Evolutionary conservation across 2,888 invertebrate species (phyloP), one percentile per base, ranked within the genome.

Genomic region (Drosophila anomelani): DNA sequence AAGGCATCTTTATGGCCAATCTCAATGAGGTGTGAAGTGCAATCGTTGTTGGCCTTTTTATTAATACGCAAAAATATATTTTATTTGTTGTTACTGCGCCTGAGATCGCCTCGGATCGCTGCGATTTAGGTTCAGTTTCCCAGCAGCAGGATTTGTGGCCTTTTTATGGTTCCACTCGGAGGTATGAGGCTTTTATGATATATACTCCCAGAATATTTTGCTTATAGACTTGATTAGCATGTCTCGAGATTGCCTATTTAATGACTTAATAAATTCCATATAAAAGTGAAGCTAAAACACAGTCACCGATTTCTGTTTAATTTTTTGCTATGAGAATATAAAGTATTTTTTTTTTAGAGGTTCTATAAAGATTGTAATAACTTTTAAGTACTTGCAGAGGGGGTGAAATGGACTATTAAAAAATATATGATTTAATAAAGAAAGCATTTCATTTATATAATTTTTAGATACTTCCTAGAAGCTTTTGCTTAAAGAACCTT

Each of bases 21-120:
- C 91, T 89, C 91, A 90, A 90, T 91, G 91, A 90, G 90, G 90
- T 90, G 90, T 90, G 90, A 90, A 91, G 88, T 89, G 90, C 90
- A 90, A 88, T 89, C 90, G 89, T 83, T 88, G 68, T 75, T 76
- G 82, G 61, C 60, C 68, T 80, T 85, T 88, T 87, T 87, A 90
- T 85, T 85, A 85, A 89, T 89, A 89, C 82, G 79, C 89, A 82
- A 80, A 87, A 81, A 86, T 86, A 88, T 87, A 81, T 88, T 77
- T 67, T 76, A 66, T 72, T 76, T 76, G 64, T 64, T 73, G 66
- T 60, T 61, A 43, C 59, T 46, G 38, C 44, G 39, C 49, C 23
- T 15, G 51, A 64, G 78, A 78, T 77, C 54, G 60, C 49, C 20
- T 38, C 43, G 74, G 47, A 66, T 73, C 49, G 43, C 34, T 49